These are phyloP conservation scores for Hypena proboscidalis DNA, from an alignment of 2,888 invertebrate genomes.

Conservation along the genomic window DNA sequence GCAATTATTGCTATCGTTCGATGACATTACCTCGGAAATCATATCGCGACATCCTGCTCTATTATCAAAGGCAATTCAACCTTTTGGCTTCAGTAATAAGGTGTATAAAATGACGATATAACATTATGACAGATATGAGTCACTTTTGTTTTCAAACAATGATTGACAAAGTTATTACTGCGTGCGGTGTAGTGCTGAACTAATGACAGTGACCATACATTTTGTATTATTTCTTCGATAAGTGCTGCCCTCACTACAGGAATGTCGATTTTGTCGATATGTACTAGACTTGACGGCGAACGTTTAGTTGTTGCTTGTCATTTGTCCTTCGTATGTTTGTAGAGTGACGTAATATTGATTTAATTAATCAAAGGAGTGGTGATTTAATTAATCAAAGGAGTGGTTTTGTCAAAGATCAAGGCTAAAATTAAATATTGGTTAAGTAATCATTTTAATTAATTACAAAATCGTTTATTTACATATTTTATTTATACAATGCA, in stretches of 20 bases:
- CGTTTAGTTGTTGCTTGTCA: background rate
- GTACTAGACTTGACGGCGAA: conserved; percentile 38
- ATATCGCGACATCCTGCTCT: conserved; percentile 38
- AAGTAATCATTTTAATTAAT: background rate
- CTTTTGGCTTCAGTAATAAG: conserved; percentile 2
- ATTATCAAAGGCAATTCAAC: conserved; percentile 14
- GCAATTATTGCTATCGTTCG: conserved; percentile 47
- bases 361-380: too few relatives aligned
- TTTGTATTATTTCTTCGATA: too few relatives aligned
- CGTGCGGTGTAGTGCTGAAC: too few relatives aligned
- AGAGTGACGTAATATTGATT: too few relatives aligned
- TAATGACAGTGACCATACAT: too few relatives aligned
- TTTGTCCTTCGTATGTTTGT: too few relatives aligned
- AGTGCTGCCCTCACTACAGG: too few relatives aligned
- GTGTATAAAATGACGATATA: conserved; percentile 2
- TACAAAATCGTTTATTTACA: background rate
- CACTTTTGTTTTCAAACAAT: conserved; percentile 41
- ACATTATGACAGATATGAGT: conserved; percentile 24
- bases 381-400: too few relatives aligned
- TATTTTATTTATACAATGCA: too few relatives aligned
- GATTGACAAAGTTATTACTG: too few relatives aligned
- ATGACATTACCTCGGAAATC: conserved; percentile 47
- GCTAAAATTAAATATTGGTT: background rate
- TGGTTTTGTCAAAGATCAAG: too few relatives aligned
- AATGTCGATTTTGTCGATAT: conserved; percentile 5